Percentiles rank a stretch among this genome's conserved stretches.
These are phyloP conservation scores for Periphyllus acericola DNA, from an alignment of 2,888 invertebrate species.

Conservation along the genomic window DNA sequence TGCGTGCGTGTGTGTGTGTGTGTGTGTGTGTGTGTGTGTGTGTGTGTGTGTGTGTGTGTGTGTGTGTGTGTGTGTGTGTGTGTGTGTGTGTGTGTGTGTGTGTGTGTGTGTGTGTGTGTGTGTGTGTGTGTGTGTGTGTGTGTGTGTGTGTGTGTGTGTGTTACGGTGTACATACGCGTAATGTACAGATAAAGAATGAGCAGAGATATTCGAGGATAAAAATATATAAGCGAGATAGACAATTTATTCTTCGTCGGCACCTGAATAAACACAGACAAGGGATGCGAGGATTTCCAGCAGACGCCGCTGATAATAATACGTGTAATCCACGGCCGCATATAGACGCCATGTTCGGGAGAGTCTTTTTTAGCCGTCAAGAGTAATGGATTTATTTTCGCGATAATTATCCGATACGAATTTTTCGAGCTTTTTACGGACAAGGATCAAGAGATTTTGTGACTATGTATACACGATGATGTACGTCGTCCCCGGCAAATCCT, in stretches of 20 bases:
- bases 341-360: background rate
- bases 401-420: background rate
- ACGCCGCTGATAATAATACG: background rate
- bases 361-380: background rate
- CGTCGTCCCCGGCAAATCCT: background rate
- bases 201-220: background rate
- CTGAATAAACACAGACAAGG: slow-evolving; percentile 15
- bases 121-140: background rate
- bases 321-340: background rate
- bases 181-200: too few species aligned
- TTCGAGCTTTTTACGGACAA: background rate
- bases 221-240: background rate
- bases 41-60: too few species aligned
- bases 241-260: slow-evolving; percentile 6
- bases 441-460: background rate
- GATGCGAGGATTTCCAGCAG: background rate
- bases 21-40: background rate
- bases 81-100: background rate
- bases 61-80: background rate
- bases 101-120: too few species aligned
- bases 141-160: background rate
- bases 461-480: background rate
- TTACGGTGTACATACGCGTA: too few species aligned
- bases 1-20: background rate
- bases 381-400: slow-evolving; percentile 10